Evolutionary conservation across 2,113 vertebrate species (phyloP).

Genomic region (Elephas maximus): DNA sequence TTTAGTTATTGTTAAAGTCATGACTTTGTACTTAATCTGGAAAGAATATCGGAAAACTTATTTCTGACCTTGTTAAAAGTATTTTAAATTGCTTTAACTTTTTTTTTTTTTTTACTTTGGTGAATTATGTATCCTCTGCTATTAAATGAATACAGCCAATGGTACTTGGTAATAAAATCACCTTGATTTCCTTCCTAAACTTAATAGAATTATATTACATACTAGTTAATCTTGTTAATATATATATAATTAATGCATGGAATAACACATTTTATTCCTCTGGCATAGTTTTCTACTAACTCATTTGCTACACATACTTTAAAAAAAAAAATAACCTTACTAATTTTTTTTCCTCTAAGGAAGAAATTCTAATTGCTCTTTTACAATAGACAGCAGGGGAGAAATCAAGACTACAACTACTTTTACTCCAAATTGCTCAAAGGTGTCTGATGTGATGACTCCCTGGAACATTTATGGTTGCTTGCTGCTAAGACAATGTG

Average conservation of each 20-base stretch:
- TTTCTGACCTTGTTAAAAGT: conserved; percentile 66
- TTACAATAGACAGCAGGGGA: background rate
- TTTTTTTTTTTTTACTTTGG: conserved; percentile 26
- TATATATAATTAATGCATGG: conserved; percentile 44
- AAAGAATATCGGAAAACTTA: conserved; percentile 63
- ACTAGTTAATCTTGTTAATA: background rate
- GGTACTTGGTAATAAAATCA: conserved; percentile 71
- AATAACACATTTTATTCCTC: conserved; percentile 40
- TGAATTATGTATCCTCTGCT: conserved; percentile 25
- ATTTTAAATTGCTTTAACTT: conserved; percentile 66
- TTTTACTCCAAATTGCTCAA: background rate
- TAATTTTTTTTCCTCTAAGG: conserved; percentile 10
- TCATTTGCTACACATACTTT: background rate
- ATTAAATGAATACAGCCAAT: conserved; percentile 50
- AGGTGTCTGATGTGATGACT: background rate
- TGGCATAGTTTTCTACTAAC: conserved; percentile 35
- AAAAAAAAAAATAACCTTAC: conserved; percentile 4
- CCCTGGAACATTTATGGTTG: background rate
- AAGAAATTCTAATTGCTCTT: conserved; percentile 8
- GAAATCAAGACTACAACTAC: background rate
- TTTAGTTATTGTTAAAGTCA: conserved; percentile 64
- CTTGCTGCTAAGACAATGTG: background rate
- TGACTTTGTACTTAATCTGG: conserved; percentile 42
- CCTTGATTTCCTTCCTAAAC: conserved; percentile 53
- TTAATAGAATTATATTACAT: conserved; percentile 56